Base-by-base conservation (phyloP, 2,797 vertebrate species). In the Sus cebifrons region DNA sequence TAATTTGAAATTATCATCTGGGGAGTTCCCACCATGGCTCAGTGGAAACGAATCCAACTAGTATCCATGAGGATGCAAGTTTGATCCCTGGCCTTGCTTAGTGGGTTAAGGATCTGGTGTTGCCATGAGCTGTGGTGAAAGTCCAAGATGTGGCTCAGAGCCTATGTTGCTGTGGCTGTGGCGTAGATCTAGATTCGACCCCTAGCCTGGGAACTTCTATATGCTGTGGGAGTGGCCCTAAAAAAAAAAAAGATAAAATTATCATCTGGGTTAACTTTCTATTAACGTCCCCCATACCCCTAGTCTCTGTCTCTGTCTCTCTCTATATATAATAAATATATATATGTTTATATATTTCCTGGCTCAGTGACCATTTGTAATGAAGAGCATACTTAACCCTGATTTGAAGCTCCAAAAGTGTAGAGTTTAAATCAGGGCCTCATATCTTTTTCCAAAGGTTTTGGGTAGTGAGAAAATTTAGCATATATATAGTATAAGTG, bases 331-430 rank as follows among this genome's bases (percentile, higher is more conserved):
- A 49, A 21, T 64, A 20, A 64, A 21, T 70, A 14, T 11, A 14
- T 62, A 14, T 73, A 18, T 67, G 9, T 15, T 8, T 58, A 3
- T 6, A 6, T 14, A 20, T 86, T 23, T 71, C 15, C 32, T 90
- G 54, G 6, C 79, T 85, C 54, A 85, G 73, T 74, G 58, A 16
- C 15, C 8, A 23, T 79, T 54, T 44, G 40, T 67, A 86, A n/a
- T 67, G 85, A 91, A 88, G 58, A 70, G 49, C n/a, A 58, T 75
- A 89, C 2, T 73, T n/a, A n/a, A 25, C 36, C 32, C 54, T 40
- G 18, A 60, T 75, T 91, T 87, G 88, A 95, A 96, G 3, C 23
- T 89, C 52, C 71, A 65, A 75, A 40, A 79, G 86, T 75, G 21
- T 12, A 79, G 12, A 25, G 20, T 17, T 91, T 94, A 58, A 65